Base-by-base conservation (phyloP, 2,797 vertebrate species). In the Galaxias olidus region DNA sequence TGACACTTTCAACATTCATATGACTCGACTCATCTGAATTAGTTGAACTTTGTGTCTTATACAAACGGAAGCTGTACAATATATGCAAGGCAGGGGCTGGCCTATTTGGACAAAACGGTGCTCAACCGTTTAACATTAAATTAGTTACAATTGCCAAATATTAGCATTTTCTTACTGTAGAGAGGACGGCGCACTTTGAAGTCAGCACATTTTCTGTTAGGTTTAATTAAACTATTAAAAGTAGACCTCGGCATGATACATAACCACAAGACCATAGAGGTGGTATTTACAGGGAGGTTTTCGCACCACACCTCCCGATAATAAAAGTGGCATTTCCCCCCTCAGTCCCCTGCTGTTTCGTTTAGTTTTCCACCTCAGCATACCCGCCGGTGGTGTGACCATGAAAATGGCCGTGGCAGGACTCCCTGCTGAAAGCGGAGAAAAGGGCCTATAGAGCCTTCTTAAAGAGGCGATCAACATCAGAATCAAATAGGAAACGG, bases 401-500 rank as follows among this genome's bases (percentile, higher is more conserved):
- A 89, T 93, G 91, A 90, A 90, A 91, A 92, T 91, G 92, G 90
- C 86, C 87, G 65, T 90, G 91, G 88, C 69, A 20, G 63, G 78
- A 76, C 73, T 68, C 70, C 90, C 91, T 81, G 87, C 87, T 50
- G 80, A 56, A 77, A 46, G 41, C 51, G 54, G 62, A 80, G 81
- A 91, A 89, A 86, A 84, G 73, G 82, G 73, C 69, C 75, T 79
- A 86, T 86, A 78, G 51, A 70, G 77, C 77, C 48, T 69, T 69
- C 84, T 90, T 91, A 92, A 91, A 84, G 86, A 87, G 89, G 78
- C 74, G 81, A 92, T 94, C 90, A 92, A 87, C 92, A 94, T 93
- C 87, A 92, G 89, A 94, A 95, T 91, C 73, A 68, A 81, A 78
- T 70, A 92, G 93, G 92, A 93, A 93, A 92, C 89, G 79, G 83